These are phyloP conservation scores for Stegostoma tigrinum DNA, from an alignment of 2,113 vertebrate genomes.

Conservation along the genomic window DNA sequence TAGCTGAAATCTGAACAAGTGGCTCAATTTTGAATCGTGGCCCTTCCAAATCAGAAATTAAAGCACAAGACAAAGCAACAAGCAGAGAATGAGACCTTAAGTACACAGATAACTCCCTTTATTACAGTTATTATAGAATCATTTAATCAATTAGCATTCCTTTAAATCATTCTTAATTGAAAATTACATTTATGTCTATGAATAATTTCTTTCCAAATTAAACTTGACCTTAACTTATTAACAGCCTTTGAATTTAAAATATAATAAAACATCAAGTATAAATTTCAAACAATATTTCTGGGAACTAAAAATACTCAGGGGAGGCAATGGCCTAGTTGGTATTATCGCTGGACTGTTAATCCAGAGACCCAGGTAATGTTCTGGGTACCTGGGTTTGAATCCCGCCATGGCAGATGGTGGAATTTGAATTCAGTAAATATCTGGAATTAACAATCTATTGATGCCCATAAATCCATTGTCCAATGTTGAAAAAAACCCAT, in stretches of 20 bases:
- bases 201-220: not conserved
- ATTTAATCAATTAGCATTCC: not conserved
- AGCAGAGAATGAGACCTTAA: not conserved
- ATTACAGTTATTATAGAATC: not conserved
- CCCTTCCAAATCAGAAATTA: not conserved
- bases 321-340: too few species aligned
- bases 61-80: not conserved
- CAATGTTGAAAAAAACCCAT: too few species aligned
- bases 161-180: not conserved
- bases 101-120: not conserved
- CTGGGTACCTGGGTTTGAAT: too few species aligned
- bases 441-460: too few species aligned
- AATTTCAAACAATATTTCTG: not conserved
- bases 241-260: not conserved
- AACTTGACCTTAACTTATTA: not conserved
- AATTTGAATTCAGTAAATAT: too few species aligned
- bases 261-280: not conserved
- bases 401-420: too few species aligned
- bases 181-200: not conserved
- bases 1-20: not conserved
- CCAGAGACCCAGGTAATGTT: too few species aligned
- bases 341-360: too few species aligned
- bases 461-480: too few species aligned
- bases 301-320: not conserved
- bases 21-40: not conserved